Evolutionary conservation across 2,113 vertebrate genomes (phyloP).

Genomic region (Epinephelus fuscoguttatus): DNA sequence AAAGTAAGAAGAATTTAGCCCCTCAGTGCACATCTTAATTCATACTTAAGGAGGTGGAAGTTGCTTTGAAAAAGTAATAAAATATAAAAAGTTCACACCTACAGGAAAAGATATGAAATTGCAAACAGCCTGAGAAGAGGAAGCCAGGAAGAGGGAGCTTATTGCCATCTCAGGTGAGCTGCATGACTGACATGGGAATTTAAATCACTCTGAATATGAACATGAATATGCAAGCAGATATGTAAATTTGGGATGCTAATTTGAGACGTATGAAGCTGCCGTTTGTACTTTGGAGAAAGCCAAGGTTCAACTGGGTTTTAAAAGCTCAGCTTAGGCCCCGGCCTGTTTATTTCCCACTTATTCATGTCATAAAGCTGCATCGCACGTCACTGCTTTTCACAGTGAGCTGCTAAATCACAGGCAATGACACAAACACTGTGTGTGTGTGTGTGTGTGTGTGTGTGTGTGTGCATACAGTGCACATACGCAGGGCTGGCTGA

Average conservation of each 20-base stretch:
- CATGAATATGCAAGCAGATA: constrained; percentile 57
- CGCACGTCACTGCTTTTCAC: constrained; percentile 39
- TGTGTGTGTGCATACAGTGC: background rate
- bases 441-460: background rate
- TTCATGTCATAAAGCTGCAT: constrained; percentile 44
- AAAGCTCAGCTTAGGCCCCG: constrained; percentile 28
- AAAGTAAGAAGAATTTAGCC: background rate
- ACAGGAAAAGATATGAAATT: constrained; percentile 20
- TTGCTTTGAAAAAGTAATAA: background rate
- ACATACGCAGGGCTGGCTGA: background rate
- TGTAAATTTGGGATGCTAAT: constrained; percentile 53
- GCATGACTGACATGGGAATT: constrained; percentile 25
- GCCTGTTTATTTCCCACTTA: constrained; percentile 43
- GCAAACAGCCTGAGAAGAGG: constrained; percentile 15
- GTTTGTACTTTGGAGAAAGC: constrained; percentile 26
- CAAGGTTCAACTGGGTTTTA: constrained; percentile 15
- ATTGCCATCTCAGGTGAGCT: constrained; percentile 38
- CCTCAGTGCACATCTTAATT: constrained; percentile 35
- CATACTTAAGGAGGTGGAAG: constrained; percentile 1
- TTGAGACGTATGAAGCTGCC: constrained; percentile 21
- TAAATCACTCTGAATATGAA: constrained; percentile 25
- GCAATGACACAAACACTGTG: constrained; percentile 5
- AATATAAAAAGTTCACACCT: constrained; percentile 26
- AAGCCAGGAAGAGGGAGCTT: constrained; percentile 21
- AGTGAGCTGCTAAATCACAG: constrained; percentile 44